Base-by-base conservation (phyloP, 2,888 invertebrate species). In the Xanthia icteritia region DNA sequence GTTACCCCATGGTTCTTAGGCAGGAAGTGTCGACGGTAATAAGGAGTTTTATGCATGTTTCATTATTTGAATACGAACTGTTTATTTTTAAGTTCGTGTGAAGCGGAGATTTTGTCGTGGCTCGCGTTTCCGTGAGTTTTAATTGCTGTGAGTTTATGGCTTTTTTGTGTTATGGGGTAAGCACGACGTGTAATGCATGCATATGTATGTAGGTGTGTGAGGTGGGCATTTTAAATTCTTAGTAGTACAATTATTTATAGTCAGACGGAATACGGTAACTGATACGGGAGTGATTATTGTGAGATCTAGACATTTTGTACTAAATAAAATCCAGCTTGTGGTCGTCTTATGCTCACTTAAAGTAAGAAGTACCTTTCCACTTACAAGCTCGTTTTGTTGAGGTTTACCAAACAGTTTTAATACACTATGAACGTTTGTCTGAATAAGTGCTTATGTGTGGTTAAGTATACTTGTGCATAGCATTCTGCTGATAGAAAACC, bases 31-130 rank as follows among this genome's bases (percentile, higher is more conserved):
- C 73, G 83, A 69, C 92, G 92, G 92, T 92, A 93, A 92, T 91
- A 92, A 92, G 92, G 92, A 92, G 92, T 94, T 95, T 95, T 95
- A 95, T 95, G 93, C 91, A 91, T 89, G 91, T 94, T 93, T 92
- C 93, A 93, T 94, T 94, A 94, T 94, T 93, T 86, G 83, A 89
- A 90, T 91, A 90, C 76, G 73, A 82, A 91, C 91, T 93, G 93
- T 94, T 94, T 95, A 93, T 95, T 94, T 94, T 91, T 91, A 91
- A 91, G 89, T 90, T 89, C 89, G 88, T 88, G 87, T 84, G 88
- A 89, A 88, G 85, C 88, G 79, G 87, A 87, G 89, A 88, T 86
- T 83, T 85, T 87, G 83, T 83, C 83, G 86, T 73, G 66, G 58
- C 23, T 36, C 20, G 81, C 51, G 71, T 86, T 84, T 85, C 83